A percentile compares a stretch with the other conserved stretches of the same genome.
Evolutionary conservation across 2,113 vertebrate genomes (phyloP).

Genomic region (Chaetodon trifascialis): DNA sequence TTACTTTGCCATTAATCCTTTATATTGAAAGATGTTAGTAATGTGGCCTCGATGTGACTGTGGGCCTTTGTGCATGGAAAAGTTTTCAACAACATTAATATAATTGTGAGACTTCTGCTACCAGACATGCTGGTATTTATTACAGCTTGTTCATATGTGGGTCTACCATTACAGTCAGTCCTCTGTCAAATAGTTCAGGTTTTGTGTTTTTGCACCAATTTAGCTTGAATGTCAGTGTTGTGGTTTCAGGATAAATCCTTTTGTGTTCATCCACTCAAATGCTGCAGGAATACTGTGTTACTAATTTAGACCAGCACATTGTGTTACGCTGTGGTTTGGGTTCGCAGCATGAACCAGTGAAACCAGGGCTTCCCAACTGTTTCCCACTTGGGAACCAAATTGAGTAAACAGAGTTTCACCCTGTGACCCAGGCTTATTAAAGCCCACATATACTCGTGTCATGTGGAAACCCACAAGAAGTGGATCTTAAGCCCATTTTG

Average conservation of each 20-base stretch:
- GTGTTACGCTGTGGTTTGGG: constrained; percentile 42
- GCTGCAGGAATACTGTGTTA: constrained; percentile 9
- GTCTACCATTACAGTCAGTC: constrained; percentile 1
- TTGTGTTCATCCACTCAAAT: constrained; percentile 22
- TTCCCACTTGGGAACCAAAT: constrained; percentile 36
- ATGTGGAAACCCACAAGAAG: constrained; percentile 48
- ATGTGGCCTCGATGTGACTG: not conserved
- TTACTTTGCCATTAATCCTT: not conserved
- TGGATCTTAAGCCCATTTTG: constrained; percentile 43
- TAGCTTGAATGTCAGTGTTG: constrained; percentile 27
- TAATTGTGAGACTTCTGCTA: not conserved
- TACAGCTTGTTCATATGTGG: not conserved
- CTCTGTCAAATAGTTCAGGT: constrained; percentile 6
- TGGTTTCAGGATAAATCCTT: constrained; percentile 38
- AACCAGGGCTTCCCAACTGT: constrained; percentile 40
- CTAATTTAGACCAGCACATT: constrained; percentile 28
- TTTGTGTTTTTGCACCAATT: constrained; percentile 12
- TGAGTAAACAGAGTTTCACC: constrained; percentile 53
- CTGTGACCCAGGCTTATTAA: constrained; percentile 57
- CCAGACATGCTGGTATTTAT: not conserved
- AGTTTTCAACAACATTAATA: not conserved
- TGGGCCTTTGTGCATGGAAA: not conserved
- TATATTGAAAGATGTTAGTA: too few species aligned
- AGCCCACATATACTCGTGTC: constrained; percentile 50
- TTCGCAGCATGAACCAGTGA: constrained; percentile 43